Evolutionary conservation across 2,888 invertebrate genomes (phyloP).

Genomic region (Himalopsyche anomala): DNA sequence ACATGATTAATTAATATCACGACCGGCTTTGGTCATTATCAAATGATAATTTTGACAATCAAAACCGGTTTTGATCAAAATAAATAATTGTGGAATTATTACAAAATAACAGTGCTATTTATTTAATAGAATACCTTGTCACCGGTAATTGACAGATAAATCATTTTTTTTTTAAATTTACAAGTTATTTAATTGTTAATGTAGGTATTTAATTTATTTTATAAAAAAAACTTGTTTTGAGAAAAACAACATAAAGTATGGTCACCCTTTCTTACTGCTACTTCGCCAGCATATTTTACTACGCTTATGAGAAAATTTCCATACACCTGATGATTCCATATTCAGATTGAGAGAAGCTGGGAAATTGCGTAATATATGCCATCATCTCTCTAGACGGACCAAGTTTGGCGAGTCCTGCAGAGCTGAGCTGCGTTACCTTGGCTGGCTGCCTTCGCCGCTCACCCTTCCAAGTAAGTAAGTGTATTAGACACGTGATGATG

Average conservation of each 20-base stretch:
- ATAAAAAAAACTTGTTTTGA: too few relatives aligned
- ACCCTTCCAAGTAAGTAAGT: constrained; percentile 5
- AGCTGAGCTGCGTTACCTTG: not conserved
- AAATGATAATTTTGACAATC: too few relatives aligned
- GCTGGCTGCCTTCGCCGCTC: not conserved
- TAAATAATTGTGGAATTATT: too few relatives aligned
- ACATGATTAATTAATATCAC: too few relatives aligned
- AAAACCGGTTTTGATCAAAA: too few relatives aligned
- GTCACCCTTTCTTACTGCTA: not conserved
- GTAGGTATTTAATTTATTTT: too few relatives aligned
- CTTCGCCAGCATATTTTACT: not conserved
- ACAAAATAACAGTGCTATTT: too few relatives aligned
- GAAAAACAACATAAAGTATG: not conserved
- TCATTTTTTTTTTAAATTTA: too few relatives aligned
- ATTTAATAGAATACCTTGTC: too few relatives aligned
- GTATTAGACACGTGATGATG: constrained; percentile 31
- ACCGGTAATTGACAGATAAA: too few relatives aligned
- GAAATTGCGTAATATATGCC: not conserved
- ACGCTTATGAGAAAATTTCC: constrained; percentile 20
- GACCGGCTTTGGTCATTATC: too few relatives aligned
- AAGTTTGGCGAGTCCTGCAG: not conserved
- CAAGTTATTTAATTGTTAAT: too few relatives aligned
- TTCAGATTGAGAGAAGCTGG: not conserved
- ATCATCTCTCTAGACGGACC: not conserved
- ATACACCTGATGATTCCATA: constrained; percentile 34